These are phyloP conservation scores for Dendrolimus punctatus DNA, from an alignment of 1,140 invertebrate species.

Conservation along the genomic window DNA sequence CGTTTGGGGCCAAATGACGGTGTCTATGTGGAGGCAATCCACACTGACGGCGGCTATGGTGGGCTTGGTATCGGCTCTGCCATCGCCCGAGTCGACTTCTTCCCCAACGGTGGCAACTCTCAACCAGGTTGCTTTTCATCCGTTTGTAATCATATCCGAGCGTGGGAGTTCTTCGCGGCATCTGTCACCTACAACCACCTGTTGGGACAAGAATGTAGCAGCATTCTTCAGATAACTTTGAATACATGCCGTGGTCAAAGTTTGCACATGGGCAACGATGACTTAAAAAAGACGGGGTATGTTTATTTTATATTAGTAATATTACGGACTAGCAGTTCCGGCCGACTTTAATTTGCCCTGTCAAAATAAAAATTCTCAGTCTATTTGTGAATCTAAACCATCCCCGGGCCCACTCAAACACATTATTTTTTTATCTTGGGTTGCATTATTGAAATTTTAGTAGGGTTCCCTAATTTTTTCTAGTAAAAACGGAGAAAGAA, in stretches of 20 bases:
- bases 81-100: conserved; percentile 80
- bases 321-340: too few relatives aligned
- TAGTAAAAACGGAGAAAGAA: too few relatives aligned
- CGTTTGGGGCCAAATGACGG: conserved; percentile 71
- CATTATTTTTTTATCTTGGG: too few relatives aligned
- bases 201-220: conserved; percentile 23
- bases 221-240: conserved; percentile 19
- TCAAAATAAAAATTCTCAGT: too few relatives aligned
- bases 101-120: conserved; percentile 80
- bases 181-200: conserved; percentile 33
- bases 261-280: conserved; percentile 32
- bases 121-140: conserved; percentile 66
- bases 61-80: conserved; percentile 72
- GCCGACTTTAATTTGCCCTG: too few relatives aligned
- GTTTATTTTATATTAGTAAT: conserved; percentile 1
- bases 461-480: too few relatives aligned
- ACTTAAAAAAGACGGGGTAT: conserved; percentile 36
- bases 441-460: too few relatives aligned
- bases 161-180: conserved; percentile 74
- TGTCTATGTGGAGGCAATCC: conserved; percentile 80
- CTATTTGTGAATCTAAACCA: too few relatives aligned
- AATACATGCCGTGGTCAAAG: conserved; percentile 26
- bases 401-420: too few relatives aligned
- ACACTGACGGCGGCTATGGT: conserved; percentile 79
- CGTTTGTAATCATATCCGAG: conserved; percentile 75